These are phyloP conservation scores for Neoitamus cyanurus DNA, from an alignment of 2,888 invertebrate genomes.

Conservation along the genomic window DNA sequence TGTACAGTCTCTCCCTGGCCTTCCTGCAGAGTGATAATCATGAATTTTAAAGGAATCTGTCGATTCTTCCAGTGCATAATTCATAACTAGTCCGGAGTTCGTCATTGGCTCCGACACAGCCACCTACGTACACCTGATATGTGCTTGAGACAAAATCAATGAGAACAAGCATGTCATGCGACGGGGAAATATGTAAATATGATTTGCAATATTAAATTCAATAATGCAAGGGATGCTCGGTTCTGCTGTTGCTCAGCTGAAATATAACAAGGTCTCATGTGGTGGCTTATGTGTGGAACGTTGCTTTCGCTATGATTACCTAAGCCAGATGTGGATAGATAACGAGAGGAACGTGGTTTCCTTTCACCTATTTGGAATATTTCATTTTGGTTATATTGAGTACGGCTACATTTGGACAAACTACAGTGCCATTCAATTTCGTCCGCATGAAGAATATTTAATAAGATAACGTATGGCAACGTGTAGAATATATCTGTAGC, in stretches of 20 bases:
- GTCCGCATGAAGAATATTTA: conserved; percentile 27
- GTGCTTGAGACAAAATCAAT: neutral
- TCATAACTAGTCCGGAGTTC: neutral
- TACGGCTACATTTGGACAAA: conserved; percentile 10
- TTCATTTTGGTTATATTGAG: conserved; percentile 30
- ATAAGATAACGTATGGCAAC: neutral
- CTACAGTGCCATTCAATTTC: conserved; percentile 7
- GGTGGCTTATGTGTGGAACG: conserved; percentile 8
- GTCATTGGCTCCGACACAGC: neutral
- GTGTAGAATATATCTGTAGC: neutral
- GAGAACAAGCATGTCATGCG: neutral
- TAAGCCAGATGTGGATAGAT: conserved; percentile 25
- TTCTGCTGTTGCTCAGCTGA: neutral
- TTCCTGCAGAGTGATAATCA: neutral
- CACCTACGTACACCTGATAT: neutral
- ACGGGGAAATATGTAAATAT: conserved; percentile 36
- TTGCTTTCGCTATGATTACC: conserved; percentile 14
- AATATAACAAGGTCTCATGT: conserved; percentile 39
- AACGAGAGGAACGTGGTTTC: conserved; percentile 27
- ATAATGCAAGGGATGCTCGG: conserved; percentile 26
- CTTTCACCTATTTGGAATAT: conserved; percentile 32
- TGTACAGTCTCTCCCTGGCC: neutral
- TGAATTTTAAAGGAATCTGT: conserved; percentile 39
- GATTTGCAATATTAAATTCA: conserved; percentile 44
- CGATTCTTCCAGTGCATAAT: conserved; percentile 24